Conservation (phyloP, 2,888 invertebrate genomes). For the Pandemis heparana region DNA sequence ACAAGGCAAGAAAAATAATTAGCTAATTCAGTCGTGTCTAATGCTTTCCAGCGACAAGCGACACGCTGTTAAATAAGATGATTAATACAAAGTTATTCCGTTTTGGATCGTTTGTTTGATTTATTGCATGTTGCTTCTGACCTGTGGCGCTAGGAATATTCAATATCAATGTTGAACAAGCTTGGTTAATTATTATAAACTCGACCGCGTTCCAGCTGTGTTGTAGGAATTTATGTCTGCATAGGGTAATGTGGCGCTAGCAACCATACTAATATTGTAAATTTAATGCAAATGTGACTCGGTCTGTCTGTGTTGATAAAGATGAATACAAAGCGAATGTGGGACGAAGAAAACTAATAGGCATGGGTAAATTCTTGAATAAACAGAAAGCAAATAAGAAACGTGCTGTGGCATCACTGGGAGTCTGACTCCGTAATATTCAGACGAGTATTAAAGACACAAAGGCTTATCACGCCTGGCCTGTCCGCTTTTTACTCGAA, state of each 20-base stretch:
- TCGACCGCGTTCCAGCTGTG: not conserved
- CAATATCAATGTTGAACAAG: slow-evolving; percentile 13
- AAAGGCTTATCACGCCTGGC: slow-evolving; percentile 16
- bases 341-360: slow-evolving; percentile 1
- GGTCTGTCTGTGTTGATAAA: not conserved
- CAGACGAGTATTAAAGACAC: slow-evolving; percentile 4
- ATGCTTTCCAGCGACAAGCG: not conserved
- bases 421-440: not conserved
- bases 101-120: slow-evolving; percentile 1
- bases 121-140: slow-evolving; percentile 16
- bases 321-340: not conserved
- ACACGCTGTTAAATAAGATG: not conserved
- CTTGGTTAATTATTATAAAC: slow-evolving; percentile 7
- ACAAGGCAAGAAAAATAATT: not conserved
- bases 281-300: not conserved
- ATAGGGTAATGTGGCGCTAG: not conserved
- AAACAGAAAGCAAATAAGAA: slow-evolving; percentile 9
- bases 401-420: slow-evolving; percentile 4
- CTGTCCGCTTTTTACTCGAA: slow-evolving; percentile 4
- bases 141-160: slow-evolving; percentile 31
- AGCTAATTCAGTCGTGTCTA: not conserved
- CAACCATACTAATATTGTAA: slow-evolving; percentile 1
- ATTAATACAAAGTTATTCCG: not conserved
- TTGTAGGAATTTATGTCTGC: not conserved
- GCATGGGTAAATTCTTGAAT: not conserved